Conservation (phyloP, 1,140 invertebrate genomes). For the Oncopodura yosiiana region DNA sequence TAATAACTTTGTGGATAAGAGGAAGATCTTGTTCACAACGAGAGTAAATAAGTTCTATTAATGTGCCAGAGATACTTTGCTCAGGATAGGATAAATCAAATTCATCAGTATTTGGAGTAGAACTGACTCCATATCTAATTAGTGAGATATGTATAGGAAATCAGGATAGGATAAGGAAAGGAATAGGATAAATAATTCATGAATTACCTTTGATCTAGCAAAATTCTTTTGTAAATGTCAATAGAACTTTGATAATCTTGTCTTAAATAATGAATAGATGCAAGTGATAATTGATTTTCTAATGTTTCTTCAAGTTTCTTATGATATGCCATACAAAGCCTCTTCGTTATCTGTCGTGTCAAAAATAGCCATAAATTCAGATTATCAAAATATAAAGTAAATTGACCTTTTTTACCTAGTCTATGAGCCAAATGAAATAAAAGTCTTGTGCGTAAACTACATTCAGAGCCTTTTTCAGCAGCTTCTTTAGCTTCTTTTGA, state of each 20-base stretch:
- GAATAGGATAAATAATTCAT: not conserved
- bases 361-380: too few species aligned
- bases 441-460: constrained; percentile 64
- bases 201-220: constrained; percentile 74
- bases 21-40: constrained; percentile 17
- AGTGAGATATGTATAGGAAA: not conserved
- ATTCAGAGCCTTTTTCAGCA: constrained; percentile 37
- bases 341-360: too few species aligned
- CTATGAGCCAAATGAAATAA: constrained; percentile 92
- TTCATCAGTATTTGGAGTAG: not conserved
- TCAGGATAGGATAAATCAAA: not conserved
- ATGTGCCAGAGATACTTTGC: not conserved
- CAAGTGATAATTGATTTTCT: constrained; percentile 90
- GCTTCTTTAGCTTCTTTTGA: constrained; percentile 53
- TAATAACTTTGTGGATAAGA: constrained; percentile 8
- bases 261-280: constrained; percentile 90
- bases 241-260: constrained; percentile 97
- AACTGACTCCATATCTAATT: not conserved
- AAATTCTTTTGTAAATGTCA: constrained; percentile 92
- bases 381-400: too few species aligned
- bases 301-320: constrained; percentile 74
- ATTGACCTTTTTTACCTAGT: constrained; percentile 65
- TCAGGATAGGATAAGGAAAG: not conserved
- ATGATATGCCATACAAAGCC: constrained; percentile 68
- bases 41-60: constrained; percentile 18